phyloP scores from a whole-genome alignment of 2,797 vertebrate genomes.

The Pipistrellus pipistrellus region DNA sequence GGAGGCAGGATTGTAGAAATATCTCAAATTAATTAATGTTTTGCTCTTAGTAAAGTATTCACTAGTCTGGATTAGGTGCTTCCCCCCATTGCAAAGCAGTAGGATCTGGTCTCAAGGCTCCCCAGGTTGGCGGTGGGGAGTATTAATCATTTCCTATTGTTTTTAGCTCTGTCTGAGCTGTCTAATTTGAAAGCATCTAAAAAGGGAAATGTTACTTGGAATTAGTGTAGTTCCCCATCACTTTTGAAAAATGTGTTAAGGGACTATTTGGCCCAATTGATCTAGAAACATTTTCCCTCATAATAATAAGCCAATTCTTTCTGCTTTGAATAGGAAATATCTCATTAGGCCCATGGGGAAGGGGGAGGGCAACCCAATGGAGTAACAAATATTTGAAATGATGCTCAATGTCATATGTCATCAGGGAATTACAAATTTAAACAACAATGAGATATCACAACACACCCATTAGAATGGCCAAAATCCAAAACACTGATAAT shows the following conservation, averaged over 20 bases:
- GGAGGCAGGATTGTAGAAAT: neutral
- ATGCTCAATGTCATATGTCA: neutral
- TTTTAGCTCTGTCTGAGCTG: neutral
- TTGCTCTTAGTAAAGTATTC: neutral
- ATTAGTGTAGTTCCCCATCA: neutral
- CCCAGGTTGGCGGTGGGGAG: neutral
- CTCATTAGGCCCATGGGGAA: neutral
- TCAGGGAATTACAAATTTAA: neutral
- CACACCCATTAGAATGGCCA: no score
- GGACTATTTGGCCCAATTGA: neutral
- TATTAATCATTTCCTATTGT: neutral
- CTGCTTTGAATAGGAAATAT: conserved; percentile 11
- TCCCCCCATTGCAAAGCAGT: neutral
- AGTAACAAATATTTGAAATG: neutral
- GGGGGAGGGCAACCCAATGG: no score
- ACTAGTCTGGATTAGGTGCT: neutral
- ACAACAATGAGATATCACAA: rapidly evolving
- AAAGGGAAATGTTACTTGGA: conserved; percentile 17
- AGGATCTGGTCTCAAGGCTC: neutral
- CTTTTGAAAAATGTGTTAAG: conserved; percentile 33
- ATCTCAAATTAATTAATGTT: conserved; percentile 28
- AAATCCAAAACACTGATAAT: neutral
- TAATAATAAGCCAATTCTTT: neutral
- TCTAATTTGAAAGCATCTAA: neutral
- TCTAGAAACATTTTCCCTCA: neutral